Evolutionary conservation across 2,888 invertebrate species (phyloP), one percentile per base, ranked within the genome.

Genomic region (Hyppa rectilinea): DNA sequence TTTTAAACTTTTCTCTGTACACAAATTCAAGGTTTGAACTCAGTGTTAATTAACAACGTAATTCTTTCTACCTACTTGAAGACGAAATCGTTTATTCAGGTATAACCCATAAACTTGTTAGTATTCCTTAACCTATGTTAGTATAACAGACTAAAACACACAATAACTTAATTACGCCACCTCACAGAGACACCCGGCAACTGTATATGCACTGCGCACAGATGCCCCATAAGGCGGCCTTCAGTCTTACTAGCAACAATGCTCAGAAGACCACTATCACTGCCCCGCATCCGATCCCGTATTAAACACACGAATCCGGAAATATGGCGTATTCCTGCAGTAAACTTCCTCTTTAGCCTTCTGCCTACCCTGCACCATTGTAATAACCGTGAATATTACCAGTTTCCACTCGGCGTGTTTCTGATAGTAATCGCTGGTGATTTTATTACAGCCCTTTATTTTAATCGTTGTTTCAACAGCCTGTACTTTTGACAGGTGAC

Each of bases 351-450:
- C 17, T 36, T 81, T 29, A 38, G 50, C 66, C 78, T 81, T 66
- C 74, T 82, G 66, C 58, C 26, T 73, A 50, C 43, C 34, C 66
- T 67, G 56, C 34, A 38, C 56, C 31, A 47, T 71, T 26, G 66
- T 67, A 59, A 71, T 71, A 75, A 73, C 60, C 67, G 81, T 85
- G 77, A 78, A 80, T 87, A 84, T 84, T 85, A 85, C 87, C 85
- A 82, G 81, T 80, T 83, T 74, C 71, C 83, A 83, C 74, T 65
- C 59, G 71, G 43, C 50, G 70, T 56, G 47, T 12, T 71, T 34
- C 78, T 68, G 83, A 82, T 82, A 74, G 75, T 72, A 81, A 83
- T 82, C 84, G 66, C 55, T 68, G 62, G 45, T 82, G 84, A 81
- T 75, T 81, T 75, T 75, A 75, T 82, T 79, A 72, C 43, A 53